Evolutionary conservation across 2,113 vertebrate species (phyloP).

Genomic region (Petrocephalus zakoni): DNA sequence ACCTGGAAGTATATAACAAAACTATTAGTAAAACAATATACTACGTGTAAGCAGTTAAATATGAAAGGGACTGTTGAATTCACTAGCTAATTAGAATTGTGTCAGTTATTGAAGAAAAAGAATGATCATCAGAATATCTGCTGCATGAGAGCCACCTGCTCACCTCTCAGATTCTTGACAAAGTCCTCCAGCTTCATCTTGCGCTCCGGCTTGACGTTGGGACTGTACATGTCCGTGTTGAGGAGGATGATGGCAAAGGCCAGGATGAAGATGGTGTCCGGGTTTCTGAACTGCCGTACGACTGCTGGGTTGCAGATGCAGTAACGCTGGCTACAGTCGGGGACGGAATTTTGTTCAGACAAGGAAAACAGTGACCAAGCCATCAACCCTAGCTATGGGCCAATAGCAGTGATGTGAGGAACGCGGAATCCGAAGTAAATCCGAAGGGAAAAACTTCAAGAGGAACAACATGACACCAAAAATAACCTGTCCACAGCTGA

Average conservation of each 20-base stretch:
- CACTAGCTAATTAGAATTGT: neutral
- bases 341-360: neutral
- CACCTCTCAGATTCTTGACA: slow-evolving; percentile 92
- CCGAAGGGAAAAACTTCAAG: neutral
- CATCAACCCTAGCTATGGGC: neutral
- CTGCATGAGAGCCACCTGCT: neutral
- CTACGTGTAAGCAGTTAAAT: neutral
- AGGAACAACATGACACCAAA: neutral
- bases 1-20: neutral
- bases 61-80: neutral
- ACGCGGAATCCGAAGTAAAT: neutral
- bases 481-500: neutral
- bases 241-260: slow-evolving; percentile 97
- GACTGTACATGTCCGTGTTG: slow-evolving; percentile 99
- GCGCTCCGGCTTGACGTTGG: slow-evolving; percentile 92
- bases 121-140: neutral
- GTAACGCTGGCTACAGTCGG: slow-evolving; percentile 78
- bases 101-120: neutral
- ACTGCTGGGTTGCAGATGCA: slow-evolving; percentile 96
- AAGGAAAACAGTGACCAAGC: neutral
- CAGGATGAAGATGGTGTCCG: slow-evolving; percentile 97
- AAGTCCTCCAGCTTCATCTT: slow-evolving; percentile 99
- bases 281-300: slow-evolving; percentile 92
- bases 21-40: neutral
- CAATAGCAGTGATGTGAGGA: neutral